These are phyloP conservation scores for Silurus glanis DNA, from an alignment of 2,113 vertebrate species.

Conservation along the genomic window DNA sequence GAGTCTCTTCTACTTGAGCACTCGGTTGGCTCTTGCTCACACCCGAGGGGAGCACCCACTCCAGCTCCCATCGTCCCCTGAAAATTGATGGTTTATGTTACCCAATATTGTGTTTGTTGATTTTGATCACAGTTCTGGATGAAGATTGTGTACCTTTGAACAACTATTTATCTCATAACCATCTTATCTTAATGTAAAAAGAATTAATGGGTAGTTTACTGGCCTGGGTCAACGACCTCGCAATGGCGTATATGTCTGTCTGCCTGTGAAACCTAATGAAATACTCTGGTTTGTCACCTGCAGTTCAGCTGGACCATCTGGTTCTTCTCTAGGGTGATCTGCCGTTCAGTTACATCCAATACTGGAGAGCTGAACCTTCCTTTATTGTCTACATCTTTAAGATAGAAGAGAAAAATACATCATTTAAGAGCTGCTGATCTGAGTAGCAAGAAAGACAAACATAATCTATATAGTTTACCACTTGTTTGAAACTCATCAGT, in stretches of 20 bases:
- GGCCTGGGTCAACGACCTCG: background rate
- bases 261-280: background rate
- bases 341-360: conserved; percentile 77
- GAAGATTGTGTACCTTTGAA: background rate
- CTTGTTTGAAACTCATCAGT: background rate
- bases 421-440: background rate
- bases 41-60: conserved; percentile 82
- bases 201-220: background rate
- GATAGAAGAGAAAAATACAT: conserved; percentile 49
- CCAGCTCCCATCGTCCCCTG: conserved; percentile 84
- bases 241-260: background rate
- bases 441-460: background rate
- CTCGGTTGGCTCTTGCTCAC: conserved; percentile 71
- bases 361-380: conserved; percentile 80
- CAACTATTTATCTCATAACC: background rate
- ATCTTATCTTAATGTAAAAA: background rate
- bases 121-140: background rate
- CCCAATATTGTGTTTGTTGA: background rate
- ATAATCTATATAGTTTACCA: background rate
- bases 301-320: conserved; percentile 85
- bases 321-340: conserved; percentile 80
- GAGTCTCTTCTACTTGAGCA: conserved; percentile 73
- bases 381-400: conserved; percentile 67
- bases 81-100: conserved; percentile 5
- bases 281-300: conserved; percentile 77